Evolutionary conservation across 2,888 invertebrate genomes (phyloP).

Genomic region (Microctonus hyperodae): DNA sequence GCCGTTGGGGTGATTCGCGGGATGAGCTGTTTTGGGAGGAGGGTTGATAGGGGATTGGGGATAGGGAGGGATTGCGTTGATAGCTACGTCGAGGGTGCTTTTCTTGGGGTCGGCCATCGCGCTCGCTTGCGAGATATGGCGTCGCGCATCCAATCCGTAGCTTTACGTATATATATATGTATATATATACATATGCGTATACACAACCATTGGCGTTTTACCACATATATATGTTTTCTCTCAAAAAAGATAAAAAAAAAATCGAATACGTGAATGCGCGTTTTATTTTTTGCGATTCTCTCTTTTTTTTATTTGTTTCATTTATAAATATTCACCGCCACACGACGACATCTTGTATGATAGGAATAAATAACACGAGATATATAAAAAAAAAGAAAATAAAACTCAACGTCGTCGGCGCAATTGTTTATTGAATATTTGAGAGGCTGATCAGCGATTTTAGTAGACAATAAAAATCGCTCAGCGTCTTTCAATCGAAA

Average conservation of each 20-base stretch:
- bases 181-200: slow-evolving; percentile 9
- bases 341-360: not conserved
- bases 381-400: not conserved
- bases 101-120: slow-evolving; percentile 59
- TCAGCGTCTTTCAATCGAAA: not conserved
- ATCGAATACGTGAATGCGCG: not conserved
- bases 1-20: slow-evolving; percentile 37
- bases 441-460: not conserved
- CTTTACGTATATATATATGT: slow-evolving; percentile 7
- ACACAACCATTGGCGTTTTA: slow-evolving; percentile 19
- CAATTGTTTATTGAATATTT: not conserved
- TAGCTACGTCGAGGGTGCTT: slow-evolving; percentile 56
- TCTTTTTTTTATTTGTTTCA: not conserved
- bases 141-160: slow-evolving; percentile 40
- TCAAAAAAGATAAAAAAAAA: not conserved
- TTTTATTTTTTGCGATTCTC: not conserved
- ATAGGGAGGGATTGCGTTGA: slow-evolving; percentile 49
- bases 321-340: not conserved
- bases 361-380: not conserved
- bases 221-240: not conserved
- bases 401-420: not conserved
- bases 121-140: slow-evolving; percentile 56
- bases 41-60: slow-evolving; percentile 39
- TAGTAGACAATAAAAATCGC: not conserved
- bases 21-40: slow-evolving; percentile 43